Evolutionary conservation across 2,113 vertebrate species (phyloP).

Genomic region (Mastomys natalensis): DNA sequence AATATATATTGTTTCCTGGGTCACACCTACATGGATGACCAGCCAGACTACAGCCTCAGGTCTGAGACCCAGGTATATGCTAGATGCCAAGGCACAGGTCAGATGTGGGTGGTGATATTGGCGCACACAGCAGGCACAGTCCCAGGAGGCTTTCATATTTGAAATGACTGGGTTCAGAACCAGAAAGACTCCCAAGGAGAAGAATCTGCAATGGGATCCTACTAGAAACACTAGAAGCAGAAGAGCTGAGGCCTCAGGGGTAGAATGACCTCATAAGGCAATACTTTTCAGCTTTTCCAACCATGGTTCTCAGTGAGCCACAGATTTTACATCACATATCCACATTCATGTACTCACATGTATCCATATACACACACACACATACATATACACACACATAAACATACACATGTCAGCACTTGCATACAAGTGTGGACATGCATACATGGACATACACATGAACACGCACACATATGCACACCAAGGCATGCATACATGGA

Average conservation of each 20-base stretch:
- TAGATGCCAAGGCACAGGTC: background rate
- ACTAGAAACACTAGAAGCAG: background rate
- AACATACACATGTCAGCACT: background rate
- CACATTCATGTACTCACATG: background rate
- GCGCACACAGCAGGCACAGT: background rate
- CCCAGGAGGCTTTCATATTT: background rate
- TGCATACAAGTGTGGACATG: background rate
- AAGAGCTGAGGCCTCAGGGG: background rate
- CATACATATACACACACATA: background rate
- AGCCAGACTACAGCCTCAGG: background rate
- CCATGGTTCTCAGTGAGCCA: background rate
- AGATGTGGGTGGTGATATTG: background rate
- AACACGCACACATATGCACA: background rate
- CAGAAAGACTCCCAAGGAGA: background rate
- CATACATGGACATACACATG: background rate
- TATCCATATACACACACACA: background rate
- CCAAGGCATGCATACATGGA: background rate
- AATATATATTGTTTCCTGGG: background rate
- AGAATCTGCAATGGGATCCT: background rate
- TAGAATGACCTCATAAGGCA: background rate
- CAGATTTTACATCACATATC: background rate
- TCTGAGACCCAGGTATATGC: background rate
- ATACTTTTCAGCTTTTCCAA: background rate
- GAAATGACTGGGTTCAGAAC: background rate
- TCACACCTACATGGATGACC: fast-evolving